phyloP scores from a whole-genome alignment of 2,888 invertebrate genomes.

The Ophion obscuratus region DNA sequence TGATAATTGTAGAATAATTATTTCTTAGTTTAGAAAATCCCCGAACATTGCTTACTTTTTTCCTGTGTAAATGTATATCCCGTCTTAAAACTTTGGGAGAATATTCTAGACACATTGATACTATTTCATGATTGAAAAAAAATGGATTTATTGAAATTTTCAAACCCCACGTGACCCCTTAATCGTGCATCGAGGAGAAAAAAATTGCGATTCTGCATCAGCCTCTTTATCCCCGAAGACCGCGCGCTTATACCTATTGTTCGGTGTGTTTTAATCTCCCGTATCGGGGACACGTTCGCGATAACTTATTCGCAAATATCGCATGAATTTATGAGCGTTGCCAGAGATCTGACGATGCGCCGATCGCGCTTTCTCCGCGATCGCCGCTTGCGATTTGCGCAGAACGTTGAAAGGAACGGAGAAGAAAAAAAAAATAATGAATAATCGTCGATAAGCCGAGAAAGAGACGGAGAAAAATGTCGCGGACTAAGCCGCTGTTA shows the following conservation, averaged over 20 bases:
- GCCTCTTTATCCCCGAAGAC: neutral
- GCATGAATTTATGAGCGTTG: slow-evolving; percentile 13
- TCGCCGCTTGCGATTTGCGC: slow-evolving; percentile 34
- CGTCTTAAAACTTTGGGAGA: too few species aligned
- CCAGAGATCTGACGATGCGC: slow-evolving; percentile 27
- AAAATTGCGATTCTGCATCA: neutral
- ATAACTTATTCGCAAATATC: slow-evolving; percentile 46
- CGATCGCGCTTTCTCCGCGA: slow-evolving; percentile 51
- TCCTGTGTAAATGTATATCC: too few species aligned
- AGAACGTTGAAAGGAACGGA: neutral
- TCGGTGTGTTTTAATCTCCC: slow-evolving; percentile 23
- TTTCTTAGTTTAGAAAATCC: too few species aligned
- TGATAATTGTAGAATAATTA: too few species aligned
- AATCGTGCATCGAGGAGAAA: neutral
- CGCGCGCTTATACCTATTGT: neutral
- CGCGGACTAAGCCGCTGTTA: slow-evolving; percentile 6
- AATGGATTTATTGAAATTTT: too few species aligned
- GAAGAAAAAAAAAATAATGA: neutral
- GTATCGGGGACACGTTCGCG: slow-evolving; percentile 21
- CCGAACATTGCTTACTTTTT: too few species aligned
- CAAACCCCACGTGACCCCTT: too few species aligned
- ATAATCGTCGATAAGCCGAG: slow-evolving; percentile 13
- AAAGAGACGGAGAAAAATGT: neutral
- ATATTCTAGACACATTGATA: too few species aligned
- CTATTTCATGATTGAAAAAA: too few species aligned